Evolutionary conservation across 1,140 invertebrate genomes (phyloP).

Genomic region (Dysdera silvatica): DNA sequence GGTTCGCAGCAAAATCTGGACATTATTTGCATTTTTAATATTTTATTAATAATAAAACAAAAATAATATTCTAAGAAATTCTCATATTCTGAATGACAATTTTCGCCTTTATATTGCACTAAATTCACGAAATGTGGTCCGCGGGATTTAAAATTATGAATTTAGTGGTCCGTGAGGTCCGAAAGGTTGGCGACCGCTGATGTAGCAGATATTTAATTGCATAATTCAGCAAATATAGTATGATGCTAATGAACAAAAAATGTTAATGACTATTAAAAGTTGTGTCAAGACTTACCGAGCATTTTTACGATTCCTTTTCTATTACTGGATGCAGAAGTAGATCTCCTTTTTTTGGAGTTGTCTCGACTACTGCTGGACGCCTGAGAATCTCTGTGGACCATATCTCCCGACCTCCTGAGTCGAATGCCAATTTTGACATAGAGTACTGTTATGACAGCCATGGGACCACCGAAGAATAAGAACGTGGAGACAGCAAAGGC

Average conservation of each 20-base stretch:
- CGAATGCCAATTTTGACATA: conserved; percentile 72
- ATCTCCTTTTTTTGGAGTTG: neutral
- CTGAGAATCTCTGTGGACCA: neutral
- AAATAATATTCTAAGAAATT: too few species aligned
- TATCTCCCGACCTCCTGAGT: conserved; percentile 52
- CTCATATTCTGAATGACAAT: too few species aligned
- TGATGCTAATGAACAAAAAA: neutral
- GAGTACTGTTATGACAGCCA: conserved; percentile 73
- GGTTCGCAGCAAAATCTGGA: too few species aligned
- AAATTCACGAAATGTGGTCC: too few species aligned
- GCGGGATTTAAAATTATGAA: too few species aligned
- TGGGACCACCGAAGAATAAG: conserved; percentile 74
- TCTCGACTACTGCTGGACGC: neutral
- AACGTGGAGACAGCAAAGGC: conserved; percentile 75
- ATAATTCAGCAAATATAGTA: too few species aligned
- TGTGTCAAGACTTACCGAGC: conserved; percentile 17
- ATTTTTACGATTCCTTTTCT: conserved; percentile 23
- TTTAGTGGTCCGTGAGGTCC: too few species aligned
- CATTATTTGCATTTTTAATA: too few species aligned
- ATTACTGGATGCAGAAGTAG: neutral
- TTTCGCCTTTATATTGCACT: too few species aligned
- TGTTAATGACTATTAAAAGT: neutral
- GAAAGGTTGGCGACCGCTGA: too few species aligned
- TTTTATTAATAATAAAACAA: too few species aligned
- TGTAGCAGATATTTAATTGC: too few species aligned